phyloP scores from a whole-genome alignment of 2,888 invertebrate species.

The Nebria brevicollis region DNA sequence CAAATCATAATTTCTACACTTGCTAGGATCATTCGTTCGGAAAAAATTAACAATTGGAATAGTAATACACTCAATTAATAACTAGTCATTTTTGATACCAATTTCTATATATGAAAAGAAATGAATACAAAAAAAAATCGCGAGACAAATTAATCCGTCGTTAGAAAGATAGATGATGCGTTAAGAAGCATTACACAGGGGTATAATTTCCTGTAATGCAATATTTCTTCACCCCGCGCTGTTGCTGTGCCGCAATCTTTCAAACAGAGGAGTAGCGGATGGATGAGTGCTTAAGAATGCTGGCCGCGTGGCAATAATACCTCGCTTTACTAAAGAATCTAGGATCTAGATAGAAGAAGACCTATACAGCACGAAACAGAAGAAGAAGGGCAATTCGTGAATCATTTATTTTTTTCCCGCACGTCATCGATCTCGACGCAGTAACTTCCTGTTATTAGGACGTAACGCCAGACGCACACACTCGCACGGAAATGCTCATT shows the following conservation, averaged over 20 bases:
- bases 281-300: neutral
- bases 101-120: neutral
- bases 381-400: constrained; percentile 10
- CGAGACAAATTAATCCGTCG: neutral
- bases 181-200: neutral
- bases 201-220: neutral
- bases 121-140: neutral
- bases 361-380: neutral
- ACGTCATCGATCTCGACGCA: constrained; percentile 28
- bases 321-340: neutral
- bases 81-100: neutral
- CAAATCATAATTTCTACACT: no score
- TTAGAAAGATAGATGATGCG: neutral
- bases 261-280: neutral
- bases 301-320: neutral
- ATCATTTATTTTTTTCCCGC: constrained; percentile 37
- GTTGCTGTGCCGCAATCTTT: neutral
- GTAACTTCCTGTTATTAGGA: neutral
- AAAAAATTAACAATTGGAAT: no score
- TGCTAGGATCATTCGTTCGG: no score
- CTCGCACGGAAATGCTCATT: neutral
- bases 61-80: neutral
- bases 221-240: neutral
- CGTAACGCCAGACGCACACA: neutral
- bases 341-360: neutral